Evolutionary conservation across 2,113 vertebrate species (phyloP), one percentile per base, ranked within the genome.

Genomic region (Microtus richardsoni): DNA sequence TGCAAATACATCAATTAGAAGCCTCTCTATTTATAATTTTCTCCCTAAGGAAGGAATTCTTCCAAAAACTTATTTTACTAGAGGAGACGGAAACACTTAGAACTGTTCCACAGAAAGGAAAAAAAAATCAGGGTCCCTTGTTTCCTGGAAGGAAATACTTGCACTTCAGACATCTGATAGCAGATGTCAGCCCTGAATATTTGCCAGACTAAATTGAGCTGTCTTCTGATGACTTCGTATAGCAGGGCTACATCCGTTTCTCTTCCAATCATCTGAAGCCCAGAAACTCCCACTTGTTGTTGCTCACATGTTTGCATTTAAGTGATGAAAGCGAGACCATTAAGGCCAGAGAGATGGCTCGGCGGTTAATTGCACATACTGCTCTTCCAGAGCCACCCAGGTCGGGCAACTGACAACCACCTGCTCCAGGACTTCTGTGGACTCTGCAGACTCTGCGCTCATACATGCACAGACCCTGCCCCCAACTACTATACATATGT

Each of bases 61-160:
- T 80, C 49, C 64, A 85, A 94, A 91, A 95, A 33, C 44, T 41
- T 66, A 36, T 88, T 88, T 88, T 64, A 70, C 41, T 80, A 83
- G 16, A 91, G 73, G 39, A 96, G 91, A 58, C 22, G 5, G 60
- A 60, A 93, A 52, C 41, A 83, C 17, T 79, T 92, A 92, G 3
- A 91, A 91, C 77, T 78, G n/a, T 30, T 71, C 33, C 14, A 60
- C 24, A 39, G 87, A 88, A 60, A n/a, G 14, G 39, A 14, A 17
- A 26, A 47, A 91, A 82, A 44, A 78, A 36, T 90, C 47, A 60
- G 36, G 49, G 21, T 94, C 91, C 91, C 84, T 94, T 78, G 44
- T 86, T 94, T 96, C 92, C 91, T 92, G 49, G 90, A 93, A 95
- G 86, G 91, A 95, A 96, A 44, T 44, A 70, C 52, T 78, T 10